Percentiles rank a stretch among this genome's conserved stretches.
These are phyloP conservation scores for Leptopilina myrica DNA, from an alignment of 2,888 invertebrate genomes.

Conservation along the genomic window DNA sequence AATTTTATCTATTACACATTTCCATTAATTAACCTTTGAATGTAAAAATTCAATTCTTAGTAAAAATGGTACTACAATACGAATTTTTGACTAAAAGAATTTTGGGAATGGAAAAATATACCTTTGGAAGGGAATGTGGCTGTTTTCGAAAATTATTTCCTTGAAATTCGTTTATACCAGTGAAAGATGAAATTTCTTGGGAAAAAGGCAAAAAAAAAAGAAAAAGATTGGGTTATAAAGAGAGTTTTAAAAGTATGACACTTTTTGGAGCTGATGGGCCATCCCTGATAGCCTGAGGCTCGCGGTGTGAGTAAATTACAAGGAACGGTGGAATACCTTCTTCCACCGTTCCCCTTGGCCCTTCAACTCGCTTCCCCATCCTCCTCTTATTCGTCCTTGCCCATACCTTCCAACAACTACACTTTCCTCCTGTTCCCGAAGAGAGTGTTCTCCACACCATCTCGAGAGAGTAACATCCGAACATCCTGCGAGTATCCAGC, in stretches of 20 bases:
- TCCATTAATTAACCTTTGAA: no score
- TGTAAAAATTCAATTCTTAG: no score
- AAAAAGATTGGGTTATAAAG: background rate
- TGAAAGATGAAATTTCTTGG: background rate
- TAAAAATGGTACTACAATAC: no score
- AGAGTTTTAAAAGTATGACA: constrained; percentile 59
- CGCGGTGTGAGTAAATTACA: constrained; percentile 76
- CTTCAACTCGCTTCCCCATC: constrained; percentile 45
- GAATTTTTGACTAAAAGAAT: no score
- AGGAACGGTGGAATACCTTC: constrained; percentile 69
- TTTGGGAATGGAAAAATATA: no score
- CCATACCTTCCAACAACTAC: constrained; percentile 41
- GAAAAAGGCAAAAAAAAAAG: background rate
- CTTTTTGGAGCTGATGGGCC: constrained; percentile 63
- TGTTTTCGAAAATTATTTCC: no score
- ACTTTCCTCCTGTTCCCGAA: constrained; percentile 56
- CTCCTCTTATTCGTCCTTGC: constrained; percentile 48
- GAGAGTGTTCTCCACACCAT: background rate
- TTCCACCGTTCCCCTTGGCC: constrained; percentile 43
- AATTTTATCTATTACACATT: no score
- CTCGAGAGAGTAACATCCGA: constrained; percentile 12
- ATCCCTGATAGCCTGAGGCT: constrained; percentile 72
- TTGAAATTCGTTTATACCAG: background rate
- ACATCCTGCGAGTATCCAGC: constrained; percentile 65
- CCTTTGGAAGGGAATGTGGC: no score